Evolutionary conservation across 2,888 invertebrate species (phyloP).

Genomic region (Leucozona laternaria): DNA sequence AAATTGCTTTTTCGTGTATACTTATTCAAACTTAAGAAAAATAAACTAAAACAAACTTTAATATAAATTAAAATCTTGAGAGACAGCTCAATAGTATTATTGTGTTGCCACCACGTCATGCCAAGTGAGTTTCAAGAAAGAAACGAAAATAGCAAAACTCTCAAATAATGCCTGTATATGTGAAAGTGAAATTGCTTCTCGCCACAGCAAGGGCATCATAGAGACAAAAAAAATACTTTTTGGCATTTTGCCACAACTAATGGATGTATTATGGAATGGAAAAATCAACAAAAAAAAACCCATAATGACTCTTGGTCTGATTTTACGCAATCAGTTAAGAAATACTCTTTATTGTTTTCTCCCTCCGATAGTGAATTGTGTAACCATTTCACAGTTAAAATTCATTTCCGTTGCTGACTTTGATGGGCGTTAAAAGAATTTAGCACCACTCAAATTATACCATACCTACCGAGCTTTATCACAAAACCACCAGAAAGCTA

Average conservation of each 20-base stretch:
- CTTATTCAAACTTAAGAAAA: not conserved
- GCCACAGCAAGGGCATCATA: slow-evolving; percentile 35
- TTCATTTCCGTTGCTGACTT: slow-evolving; percentile 29
- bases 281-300: not conserved
- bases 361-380: not conserved
- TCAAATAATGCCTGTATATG: slow-evolving; percentile 12
- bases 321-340: slow-evolving; percentile 26
- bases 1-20: slow-evolving; percentile 15
- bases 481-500: slow-evolving; percentile 38
- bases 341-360: not conserved
- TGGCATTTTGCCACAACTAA: slow-evolving; percentile 56
- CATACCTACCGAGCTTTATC: slow-evolving; percentile 1
- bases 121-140: slow-evolving; percentile 41
- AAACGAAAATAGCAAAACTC: slow-evolving; percentile 2
- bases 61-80: slow-evolving; percentile 38
- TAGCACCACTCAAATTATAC: slow-evolving; percentile 23
- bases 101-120: slow-evolving; percentile 52
- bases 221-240: slow-evolving; percentile 24
- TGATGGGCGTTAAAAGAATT: slow-evolving; percentile 28
- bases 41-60: slow-evolving; percentile 14
- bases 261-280: slow-evolving; percentile 25
- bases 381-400: slow-evolving; percentile 18
- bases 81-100: slow-evolving; percentile 55
- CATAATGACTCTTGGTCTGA: not conserved
- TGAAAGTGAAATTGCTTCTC: slow-evolving; percentile 67